Base-by-base conservation (phyloP, 2,113 vertebrate genomes). In the Falco punctatus region DNA sequence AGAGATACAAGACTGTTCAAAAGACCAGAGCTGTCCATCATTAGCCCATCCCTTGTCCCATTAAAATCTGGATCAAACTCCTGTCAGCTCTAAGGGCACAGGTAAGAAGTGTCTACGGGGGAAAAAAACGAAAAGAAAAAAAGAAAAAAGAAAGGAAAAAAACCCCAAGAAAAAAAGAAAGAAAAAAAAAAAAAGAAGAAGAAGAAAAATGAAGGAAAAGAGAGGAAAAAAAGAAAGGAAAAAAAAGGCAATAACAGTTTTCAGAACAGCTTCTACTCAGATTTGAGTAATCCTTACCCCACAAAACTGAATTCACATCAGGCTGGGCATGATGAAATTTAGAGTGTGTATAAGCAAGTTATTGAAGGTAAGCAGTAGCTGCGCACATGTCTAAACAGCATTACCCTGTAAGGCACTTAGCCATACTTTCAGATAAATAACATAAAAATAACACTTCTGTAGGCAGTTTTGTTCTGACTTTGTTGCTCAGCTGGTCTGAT, bases 351-450 rank as follows among this genome's bases (percentile, higher is more conserved):
- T 13, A 54, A 90, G 65, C 30, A 78, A n/a, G 33, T 21, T 80
- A 21, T 9, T 42, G 26, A 26, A 66, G 38, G 48, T 3, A 81
- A 72, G 42, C 42, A 58, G 48, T 8, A 82, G 42, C 24, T 51
- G 40, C 3, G 0, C 0, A 1, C 8, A 10, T 9, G 11, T 32
- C 38, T 73, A n/a, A 62, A 32, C 40, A 28, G 26, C 54, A n/a
- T 28, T 24, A 46, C 5, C 21, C 75, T 40, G 13, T 14, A 67
- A 54, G 35, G 40, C 15, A 33, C 72, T 64, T 78, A 67, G 65
- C 54, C 21, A 33, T 21, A 44, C 15, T 44, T 87, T 20, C 66
- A 74, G 59, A 69, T 33, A 69, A 64, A 83, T 54, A 46, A 49
- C 4, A 4, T 22, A 38, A 69, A 87, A 86, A 42, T 14, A 49